Percentiles rank a stretch among this genome's conserved stretches.
phyloP scores from a whole-genome alignment of 2,113 vertebrate species.

The Mobula hypostoma region DNA sequence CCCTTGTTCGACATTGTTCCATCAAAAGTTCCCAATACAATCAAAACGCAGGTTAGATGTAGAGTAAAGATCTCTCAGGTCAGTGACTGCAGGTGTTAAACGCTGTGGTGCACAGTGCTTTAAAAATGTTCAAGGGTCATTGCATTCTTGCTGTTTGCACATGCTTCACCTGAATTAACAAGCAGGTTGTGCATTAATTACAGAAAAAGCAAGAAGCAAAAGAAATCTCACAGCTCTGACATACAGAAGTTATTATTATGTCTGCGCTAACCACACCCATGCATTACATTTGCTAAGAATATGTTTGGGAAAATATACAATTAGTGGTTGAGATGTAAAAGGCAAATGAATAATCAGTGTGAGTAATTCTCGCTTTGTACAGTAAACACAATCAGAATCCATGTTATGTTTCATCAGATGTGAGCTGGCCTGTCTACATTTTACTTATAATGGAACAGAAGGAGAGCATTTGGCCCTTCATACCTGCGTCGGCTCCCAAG shows the following conservation, averaged over 20 bases:
- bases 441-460: too few species aligned
- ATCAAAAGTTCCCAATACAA: neutral
- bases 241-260: neutral
- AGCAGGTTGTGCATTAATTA: neutral
- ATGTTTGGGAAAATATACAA: conserved; percentile 17
- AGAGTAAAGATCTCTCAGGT: neutral
- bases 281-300: neutral
- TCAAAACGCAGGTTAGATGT: neutral
- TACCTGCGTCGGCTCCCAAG: too few species aligned
- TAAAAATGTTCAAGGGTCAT: neutral
- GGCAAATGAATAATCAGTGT: neutral
- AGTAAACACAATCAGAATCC: neutral
- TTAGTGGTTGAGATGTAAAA: neutral
- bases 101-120: neutral
- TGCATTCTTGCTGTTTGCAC: neutral
- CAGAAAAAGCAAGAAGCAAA: neutral
- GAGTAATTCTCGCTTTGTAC: neutral
- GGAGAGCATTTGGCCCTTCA: too few species aligned
- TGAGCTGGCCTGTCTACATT: neutral
- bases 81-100: neutral
- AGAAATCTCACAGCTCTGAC: neutral
- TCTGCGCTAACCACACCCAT: neutral
- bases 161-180: neutral
- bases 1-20: neutral
- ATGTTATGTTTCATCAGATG: neutral